These are phyloP conservation scores for Belonocnema kinseyi DNA, from an alignment of 1,140 invertebrate species.

Conservation along the genomic window DNA sequence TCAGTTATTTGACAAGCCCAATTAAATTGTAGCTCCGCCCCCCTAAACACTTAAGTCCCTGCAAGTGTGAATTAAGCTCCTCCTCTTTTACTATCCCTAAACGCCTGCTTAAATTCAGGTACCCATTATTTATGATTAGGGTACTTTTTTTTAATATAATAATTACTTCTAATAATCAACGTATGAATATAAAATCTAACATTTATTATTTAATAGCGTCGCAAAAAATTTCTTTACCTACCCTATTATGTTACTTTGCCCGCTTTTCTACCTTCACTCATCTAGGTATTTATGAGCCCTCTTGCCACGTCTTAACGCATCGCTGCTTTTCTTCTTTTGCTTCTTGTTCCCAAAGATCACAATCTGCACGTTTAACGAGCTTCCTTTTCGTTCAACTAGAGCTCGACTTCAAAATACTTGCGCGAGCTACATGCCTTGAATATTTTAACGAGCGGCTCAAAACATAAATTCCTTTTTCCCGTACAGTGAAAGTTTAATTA, in stretches of 20 bases:
- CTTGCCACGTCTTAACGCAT: conserved; percentile 39
- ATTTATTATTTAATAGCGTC: no score
- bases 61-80: no score
- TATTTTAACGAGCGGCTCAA: neutral
- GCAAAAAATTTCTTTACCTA: no score
- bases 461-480: neutral
- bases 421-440: neutral
- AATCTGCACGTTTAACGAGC: conserved; percentile 60
- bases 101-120: no score
- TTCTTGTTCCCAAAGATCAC: conserved; percentile 47
- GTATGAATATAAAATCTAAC: no score
- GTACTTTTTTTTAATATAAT: no score
- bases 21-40: no score
- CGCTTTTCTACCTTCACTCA: neutral
- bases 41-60: no score
- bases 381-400: conserved; percentile 33
- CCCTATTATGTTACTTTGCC: neutral
- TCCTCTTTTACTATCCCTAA: no score
- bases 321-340: conserved; percentile 38
- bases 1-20: no score
- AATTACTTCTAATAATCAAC: no score
- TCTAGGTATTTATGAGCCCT: neutral
- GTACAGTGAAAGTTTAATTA: neutral
- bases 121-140: no score
- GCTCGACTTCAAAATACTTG: conserved; percentile 50